Evolutionary conservation across 2,797 vertebrate genomes (phyloP).

Genomic region (Malacoctenus gilli): DNA sequence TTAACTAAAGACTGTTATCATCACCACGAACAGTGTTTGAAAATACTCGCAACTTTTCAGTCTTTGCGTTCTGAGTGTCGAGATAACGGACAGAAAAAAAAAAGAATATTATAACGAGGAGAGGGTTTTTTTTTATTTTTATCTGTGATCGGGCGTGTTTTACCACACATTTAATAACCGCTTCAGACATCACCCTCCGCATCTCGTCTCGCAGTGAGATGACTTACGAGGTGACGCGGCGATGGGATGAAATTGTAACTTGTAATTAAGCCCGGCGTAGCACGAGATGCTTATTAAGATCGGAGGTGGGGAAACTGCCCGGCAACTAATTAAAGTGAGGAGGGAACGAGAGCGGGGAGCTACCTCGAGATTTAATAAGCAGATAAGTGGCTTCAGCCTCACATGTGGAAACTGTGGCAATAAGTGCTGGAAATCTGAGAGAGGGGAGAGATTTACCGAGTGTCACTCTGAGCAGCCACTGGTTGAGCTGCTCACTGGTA

Average conservation of each 20-base stretch:
- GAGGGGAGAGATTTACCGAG: too few species aligned
- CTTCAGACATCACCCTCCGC: conserved; percentile 19
- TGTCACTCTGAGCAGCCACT: conserved; percentile 56
- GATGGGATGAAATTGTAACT: conserved; percentile 45
- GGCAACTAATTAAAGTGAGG: conserved; percentile 64
- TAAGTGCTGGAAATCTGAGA: conserved; percentile 30
- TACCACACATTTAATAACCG: conserved; percentile 22
- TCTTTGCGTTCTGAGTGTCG: too few species aligned
- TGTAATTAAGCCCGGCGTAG: conserved; percentile 65
- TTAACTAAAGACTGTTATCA: too few species aligned
- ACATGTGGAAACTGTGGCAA: conserved; percentile 33
- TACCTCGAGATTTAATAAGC: conserved; percentile 72
- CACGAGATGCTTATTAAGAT: conserved; percentile 79
- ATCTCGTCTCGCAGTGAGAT: conserved; percentile 40
- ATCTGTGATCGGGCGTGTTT: neutral
- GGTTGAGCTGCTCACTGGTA: conserved; percentile 65
- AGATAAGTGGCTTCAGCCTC: conserved; percentile 55
- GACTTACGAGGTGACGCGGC: conserved; percentile 21
- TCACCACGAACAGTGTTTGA: too few species aligned
- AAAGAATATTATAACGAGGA: too few species aligned
- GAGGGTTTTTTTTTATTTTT: too few species aligned
- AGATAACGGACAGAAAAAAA: too few species aligned
- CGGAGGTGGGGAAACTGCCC: conserved; percentile 38
- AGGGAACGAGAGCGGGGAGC: conserved; percentile 44
- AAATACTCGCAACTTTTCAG: too few species aligned